Evolutionary conservation across 2,797 vertebrate species (phyloP).

Genomic region (Poecilia wingei): DNA sequence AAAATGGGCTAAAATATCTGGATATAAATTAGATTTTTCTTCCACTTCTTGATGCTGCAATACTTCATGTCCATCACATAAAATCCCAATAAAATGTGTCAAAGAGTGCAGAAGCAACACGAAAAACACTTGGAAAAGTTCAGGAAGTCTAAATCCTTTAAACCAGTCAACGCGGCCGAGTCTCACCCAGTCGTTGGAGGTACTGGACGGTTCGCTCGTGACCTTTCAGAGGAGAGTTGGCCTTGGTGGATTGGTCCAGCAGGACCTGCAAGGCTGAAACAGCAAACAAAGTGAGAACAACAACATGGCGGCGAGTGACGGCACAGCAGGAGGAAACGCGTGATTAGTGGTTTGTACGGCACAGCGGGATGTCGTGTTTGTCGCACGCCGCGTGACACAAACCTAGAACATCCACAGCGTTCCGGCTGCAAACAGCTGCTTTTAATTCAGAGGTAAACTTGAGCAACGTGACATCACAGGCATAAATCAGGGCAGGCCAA

Average conservation of each 20-base stretch:
- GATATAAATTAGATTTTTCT: neutral
- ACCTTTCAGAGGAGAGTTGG: slow-evolving; percentile 97
- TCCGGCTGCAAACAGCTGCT: slow-evolving; percentile 42
- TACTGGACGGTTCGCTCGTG: slow-evolving; percentile 98
- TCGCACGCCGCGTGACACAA: slow-evolving; percentile 20
- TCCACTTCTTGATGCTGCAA: neutral
- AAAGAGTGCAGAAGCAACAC: neutral
- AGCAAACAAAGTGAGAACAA: slow-evolving; percentile 3
- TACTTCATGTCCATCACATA: neutral
- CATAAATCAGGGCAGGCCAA: slow-evolving; percentile 41
- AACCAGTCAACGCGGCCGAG: neutral
- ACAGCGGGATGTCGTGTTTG: neutral
- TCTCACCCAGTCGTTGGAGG: slow-evolving; percentile 92
- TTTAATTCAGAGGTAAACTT: slow-evolving; percentile 31
- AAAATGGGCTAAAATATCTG: neutral
- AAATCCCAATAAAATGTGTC: neutral
- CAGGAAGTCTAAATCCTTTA: neutral
- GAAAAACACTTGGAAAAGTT: neutral
- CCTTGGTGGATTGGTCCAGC: slow-evolving; percentile 97
- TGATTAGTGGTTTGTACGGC: neutral
- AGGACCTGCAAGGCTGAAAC: slow-evolving; percentile 91
- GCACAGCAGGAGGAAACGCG: neutral
- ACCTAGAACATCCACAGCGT: neutral
- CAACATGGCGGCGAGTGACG: neutral
- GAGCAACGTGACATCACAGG: neutral